A percentile compares a stretch with the other conserved stretches of the same genome.
Evolutionary conservation across 2,888 invertebrate species (phyloP).

Genomic region (Melanostoma mellinum): DNA sequence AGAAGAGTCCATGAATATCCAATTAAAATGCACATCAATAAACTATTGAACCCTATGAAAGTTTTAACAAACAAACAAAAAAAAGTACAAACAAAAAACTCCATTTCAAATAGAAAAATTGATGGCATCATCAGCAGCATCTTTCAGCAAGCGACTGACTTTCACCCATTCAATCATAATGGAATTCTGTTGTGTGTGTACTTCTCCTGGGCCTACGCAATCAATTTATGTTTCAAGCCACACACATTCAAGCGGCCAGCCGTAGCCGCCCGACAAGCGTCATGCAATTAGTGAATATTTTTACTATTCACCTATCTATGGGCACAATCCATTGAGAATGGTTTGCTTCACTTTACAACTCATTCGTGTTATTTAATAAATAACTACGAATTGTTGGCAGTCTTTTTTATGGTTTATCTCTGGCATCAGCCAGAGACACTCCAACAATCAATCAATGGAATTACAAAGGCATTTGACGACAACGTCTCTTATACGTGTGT

Average conservation of each 20-base stretch:
- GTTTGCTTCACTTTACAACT: not conserved
- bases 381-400: not conserved
- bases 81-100: not conserved
- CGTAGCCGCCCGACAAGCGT: slow-evolving; percentile 2
- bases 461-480: slow-evolving; percentile 19
- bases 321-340: slow-evolving; percentile 25
- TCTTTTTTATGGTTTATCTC: not conserved
- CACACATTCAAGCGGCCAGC: not conserved
- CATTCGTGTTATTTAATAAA: slow-evolving; percentile 11
- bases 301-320: slow-evolving; percentile 28
- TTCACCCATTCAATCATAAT: slow-evolving; percentile 21
- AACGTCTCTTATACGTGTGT: not conserved
- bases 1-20: slow-evolving; percentile 21
- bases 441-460: slow-evolving; percentile 23
- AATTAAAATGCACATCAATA: slow-evolving; percentile 42
- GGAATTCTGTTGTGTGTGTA: slow-evolving; percentile 2
- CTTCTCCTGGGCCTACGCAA: slow-evolving; percentile 20
- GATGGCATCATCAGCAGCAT: slow-evolving; percentile 19
- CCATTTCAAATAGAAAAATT: slow-evolving; percentile 35
- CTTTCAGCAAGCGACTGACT: slow-evolving; percentile 14
- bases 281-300: slow-evolving; percentile 45
- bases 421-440: not conserved
- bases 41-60: slow-evolving; percentile 15
- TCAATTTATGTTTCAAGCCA: slow-evolving; percentile 4
- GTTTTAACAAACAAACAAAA: not conserved